These are phyloP conservation scores for Coelopa pilipes DNA, from an alignment of 2,888 invertebrate genomes.

Conservation along the genomic window DNA sequence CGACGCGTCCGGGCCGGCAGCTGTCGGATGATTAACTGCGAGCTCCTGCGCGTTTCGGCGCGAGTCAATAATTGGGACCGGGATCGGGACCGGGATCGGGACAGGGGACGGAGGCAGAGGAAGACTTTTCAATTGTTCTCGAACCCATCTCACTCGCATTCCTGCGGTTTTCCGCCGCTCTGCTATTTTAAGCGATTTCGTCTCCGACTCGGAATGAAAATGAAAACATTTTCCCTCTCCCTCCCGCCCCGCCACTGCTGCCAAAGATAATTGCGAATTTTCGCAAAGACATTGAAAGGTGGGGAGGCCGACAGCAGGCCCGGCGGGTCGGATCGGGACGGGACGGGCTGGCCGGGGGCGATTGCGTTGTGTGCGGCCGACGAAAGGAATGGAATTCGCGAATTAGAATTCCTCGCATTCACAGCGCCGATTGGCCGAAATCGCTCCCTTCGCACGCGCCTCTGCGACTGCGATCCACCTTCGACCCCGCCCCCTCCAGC, in stretches of 20 bases:
- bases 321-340: too few species aligned
- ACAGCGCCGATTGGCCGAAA: background rate
- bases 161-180: conserved; percentile 1
- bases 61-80: too few species aligned
- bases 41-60: too few species aligned
- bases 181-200: conserved; percentile 23
- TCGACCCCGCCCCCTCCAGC: too few species aligned
- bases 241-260: background rate
- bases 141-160: background rate
- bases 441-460: background rate
- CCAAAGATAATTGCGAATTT: background rate
- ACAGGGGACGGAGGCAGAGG: too few species aligned
- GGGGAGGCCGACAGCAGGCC: background rate
- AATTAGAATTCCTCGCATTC: conserved; percentile 19
- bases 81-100: too few species aligned
- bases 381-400: background rate
- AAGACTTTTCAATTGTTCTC: background rate
- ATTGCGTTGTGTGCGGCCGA: too few species aligned
- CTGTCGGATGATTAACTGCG: too few species aligned
- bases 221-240: background rate
- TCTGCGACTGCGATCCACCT: too few species aligned
- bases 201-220: conserved; percentile 24
- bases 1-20: too few species aligned
- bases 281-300: background rate
- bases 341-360: too few species aligned